Evolutionary conservation across 2,113 vertebrate species (phyloP).

Genomic region (Neolamprologus caudopunctatus): DNA sequence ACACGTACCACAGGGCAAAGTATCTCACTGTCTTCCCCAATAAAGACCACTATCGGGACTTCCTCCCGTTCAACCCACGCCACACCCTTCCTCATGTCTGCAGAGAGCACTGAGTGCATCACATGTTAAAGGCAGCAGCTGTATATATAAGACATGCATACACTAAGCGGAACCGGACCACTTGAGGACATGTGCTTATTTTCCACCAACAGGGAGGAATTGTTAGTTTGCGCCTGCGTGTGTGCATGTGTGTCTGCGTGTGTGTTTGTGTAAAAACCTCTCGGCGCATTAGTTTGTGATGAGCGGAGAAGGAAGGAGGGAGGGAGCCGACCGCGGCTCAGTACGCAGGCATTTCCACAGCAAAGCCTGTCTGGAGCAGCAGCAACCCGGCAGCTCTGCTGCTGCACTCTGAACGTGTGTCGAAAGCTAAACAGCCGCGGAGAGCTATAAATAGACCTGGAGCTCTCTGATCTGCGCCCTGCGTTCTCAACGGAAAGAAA

Average conservation of each 20-base stretch:
- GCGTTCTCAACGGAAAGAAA: slow-evolving; percentile 57
- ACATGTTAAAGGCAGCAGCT: slow-evolving; percentile 34
- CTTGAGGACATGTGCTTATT: slow-evolving; percentile 35
- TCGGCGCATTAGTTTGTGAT: neutral
- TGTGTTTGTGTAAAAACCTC: slow-evolving; percentile 21
- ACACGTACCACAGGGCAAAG: slow-evolving; percentile 8
- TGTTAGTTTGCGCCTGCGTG: neutral
- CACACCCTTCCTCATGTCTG: slow-evolving; percentile 57
- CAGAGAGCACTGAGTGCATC: slow-evolving; percentile 14
- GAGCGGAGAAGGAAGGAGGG: neutral
- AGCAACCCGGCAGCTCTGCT: slow-evolving; percentile 58
- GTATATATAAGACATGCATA: slow-evolving; percentile 48
- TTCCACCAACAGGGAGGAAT: slow-evolving; percentile 4
- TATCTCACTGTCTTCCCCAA: slow-evolving; percentile 48
- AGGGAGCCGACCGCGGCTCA: neutral
- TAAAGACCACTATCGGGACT: slow-evolving; percentile 1
- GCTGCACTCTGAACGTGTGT: slow-evolving; percentile 70
- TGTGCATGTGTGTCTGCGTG: neutral
- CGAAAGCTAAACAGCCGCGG: slow-evolving; percentile 68
- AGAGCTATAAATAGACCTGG: slow-evolving; percentile 68
- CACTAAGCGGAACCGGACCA: slow-evolving; percentile 11
- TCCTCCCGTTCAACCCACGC: slow-evolving; percentile 9
- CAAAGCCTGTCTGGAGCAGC: slow-evolving; percentile 47
- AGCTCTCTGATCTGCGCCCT: slow-evolving; percentile 48
- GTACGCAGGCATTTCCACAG: slow-evolving; percentile 30